Evolutionary conservation across 2,888 invertebrate genomes (phyloP), one percentile per base, ranked within the genome.

Genomic region (Globia sparganii): DNA sequence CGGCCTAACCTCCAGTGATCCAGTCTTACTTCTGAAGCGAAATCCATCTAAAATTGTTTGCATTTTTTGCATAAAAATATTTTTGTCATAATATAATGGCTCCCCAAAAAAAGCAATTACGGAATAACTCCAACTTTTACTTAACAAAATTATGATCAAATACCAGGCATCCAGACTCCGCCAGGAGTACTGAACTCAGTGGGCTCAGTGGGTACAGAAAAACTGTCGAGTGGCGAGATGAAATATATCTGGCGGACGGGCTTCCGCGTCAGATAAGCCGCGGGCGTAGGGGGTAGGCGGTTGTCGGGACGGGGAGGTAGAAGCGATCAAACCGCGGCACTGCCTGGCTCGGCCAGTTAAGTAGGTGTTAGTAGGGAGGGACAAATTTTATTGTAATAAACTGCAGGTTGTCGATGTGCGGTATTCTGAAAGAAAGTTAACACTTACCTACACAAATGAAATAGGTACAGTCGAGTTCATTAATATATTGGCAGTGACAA

Each of bases 221-320:
- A 90, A 90, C 88, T 89, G 90, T 88, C 87, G 89, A 91, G 91
- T 89, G 91, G 89, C 86, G 91, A 92, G 92, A 94, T 94, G 94
- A 94, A 93, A 94, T 94, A 94, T 93, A 92, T 93, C 93, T 93
- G 87, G 84, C 85, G 88, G 88, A 87, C 89, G 88, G 89, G 92
- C 91, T 93, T 93, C 91, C 92, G 91, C 90, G 91, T 91, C 92
- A 91, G 94, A 94, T 94, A 93, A 94, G 92, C 93, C 89, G 90
- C 86, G 89, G 90, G 90, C 89, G 89, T 68, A 53, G 83, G 67
- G 76, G 69, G 75, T 62, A 67, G 77, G 72, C 70, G 67, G 67
- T 49, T 65, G 58, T 62, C 73, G 86, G 85, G 79, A 83, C 62
- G 89, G 84, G 87, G 80, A 87, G 90, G 90, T 86, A 86, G 89